Percentiles rank a stretch among this genome's conserved stretches.
Evolutionary conservation across 2,113 vertebrate species (phyloP).

Genomic region (Charadrius vociferus): DNA sequence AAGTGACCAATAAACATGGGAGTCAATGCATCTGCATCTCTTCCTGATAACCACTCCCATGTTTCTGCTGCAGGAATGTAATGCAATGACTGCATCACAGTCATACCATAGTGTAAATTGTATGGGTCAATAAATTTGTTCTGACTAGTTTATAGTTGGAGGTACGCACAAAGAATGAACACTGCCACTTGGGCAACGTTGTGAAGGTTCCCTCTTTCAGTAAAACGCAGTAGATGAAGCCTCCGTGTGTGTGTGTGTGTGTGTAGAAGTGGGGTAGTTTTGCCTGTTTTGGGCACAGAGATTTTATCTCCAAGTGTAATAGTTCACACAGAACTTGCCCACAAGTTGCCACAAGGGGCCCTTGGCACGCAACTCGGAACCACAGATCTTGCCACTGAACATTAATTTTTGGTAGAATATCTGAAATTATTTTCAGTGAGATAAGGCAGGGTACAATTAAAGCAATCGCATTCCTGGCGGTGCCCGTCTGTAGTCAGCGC

Average conservation of each 20-base stretch:
- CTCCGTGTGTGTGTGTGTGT: neutral
- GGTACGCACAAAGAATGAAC: neutral
- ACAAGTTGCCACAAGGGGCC: neutral
- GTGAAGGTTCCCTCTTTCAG: neutral
- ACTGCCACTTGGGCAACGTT: neutral
- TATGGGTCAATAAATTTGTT: neutral
- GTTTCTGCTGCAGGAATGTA: neutral
- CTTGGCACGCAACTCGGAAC: neutral
- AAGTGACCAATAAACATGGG: neutral
- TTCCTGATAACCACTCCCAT: neutral
- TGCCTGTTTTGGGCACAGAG: neutral
- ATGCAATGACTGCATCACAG: neutral
- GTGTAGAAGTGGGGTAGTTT: neutral
- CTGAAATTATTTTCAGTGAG: neutral
- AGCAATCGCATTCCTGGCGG: neutral
- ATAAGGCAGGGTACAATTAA: neutral
- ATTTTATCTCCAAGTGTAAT: neutral
- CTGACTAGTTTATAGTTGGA: neutral
- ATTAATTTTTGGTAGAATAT: neutral
- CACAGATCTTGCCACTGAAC: neutral
- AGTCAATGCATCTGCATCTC: neutral
- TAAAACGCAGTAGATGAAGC: neutral
- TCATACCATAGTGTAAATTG: neutral
- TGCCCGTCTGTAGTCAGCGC: rapidly evolving
- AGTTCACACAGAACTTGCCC: neutral